Conservation (phyloP, 2,113 vertebrate species). For the Fulica atra region DNA sequence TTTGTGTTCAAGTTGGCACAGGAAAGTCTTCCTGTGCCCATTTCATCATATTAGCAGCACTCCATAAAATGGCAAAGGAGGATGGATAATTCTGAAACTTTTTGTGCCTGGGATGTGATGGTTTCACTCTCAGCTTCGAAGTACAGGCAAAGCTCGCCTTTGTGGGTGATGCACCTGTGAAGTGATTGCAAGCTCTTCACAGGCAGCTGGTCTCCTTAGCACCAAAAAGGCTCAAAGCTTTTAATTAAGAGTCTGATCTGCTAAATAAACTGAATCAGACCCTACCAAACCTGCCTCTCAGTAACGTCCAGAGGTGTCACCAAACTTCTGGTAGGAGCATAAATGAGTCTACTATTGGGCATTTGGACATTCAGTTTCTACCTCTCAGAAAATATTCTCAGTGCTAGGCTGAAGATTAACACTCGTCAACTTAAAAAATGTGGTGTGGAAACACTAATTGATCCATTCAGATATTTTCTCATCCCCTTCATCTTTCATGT, state of each 20-base stretch:
- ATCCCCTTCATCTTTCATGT: background rate
- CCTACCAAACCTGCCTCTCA: background rate
- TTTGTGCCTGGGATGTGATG: background rate
- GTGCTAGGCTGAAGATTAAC: background rate
- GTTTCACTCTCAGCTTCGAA: background rate
- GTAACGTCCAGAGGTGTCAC: background rate
- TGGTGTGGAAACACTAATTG: background rate
- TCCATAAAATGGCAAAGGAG: background rate
- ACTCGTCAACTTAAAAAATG: background rate
- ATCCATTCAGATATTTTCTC: background rate
- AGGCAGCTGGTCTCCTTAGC: background rate
- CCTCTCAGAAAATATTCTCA: background rate
- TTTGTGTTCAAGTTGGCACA: constrained; percentile 60
- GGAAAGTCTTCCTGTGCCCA: constrained; percentile 18
- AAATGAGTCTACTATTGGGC: background rate
- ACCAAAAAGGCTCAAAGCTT: background rate
- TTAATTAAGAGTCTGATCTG: background rate
- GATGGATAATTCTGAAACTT: background rate
- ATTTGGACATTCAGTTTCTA: background rate
- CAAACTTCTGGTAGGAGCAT: background rate
- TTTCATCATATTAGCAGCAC: background rate
- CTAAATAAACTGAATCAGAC: background rate
- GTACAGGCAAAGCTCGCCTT: background rate
- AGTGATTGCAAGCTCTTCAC: background rate
- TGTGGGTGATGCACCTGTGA: background rate